These are phyloP conservation scores for Andricus curvator DNA, from an alignment of 2,888 invertebrate species.

Conservation along the genomic window DNA sequence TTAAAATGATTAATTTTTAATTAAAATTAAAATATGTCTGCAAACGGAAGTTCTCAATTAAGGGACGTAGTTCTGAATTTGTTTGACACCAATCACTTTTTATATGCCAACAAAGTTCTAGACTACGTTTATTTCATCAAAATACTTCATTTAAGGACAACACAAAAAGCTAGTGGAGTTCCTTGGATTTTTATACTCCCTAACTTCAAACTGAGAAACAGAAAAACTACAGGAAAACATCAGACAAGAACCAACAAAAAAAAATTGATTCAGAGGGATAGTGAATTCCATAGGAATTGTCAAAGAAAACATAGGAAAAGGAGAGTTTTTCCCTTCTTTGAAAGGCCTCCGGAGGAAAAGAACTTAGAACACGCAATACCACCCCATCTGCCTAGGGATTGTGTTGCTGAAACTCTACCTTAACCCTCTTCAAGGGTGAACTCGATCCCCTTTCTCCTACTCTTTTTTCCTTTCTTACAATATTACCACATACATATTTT, in stretches of 20 bases:
- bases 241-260: too few species aligned
- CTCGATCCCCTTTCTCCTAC: not conserved
- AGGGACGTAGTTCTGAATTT: not conserved
- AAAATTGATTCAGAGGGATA: too few species aligned
- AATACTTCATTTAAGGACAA: not conserved
- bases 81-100: not conserved
- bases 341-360: slow-evolving; percentile 13
- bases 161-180: not conserved
- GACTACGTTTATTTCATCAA: not conserved
- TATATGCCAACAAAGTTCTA: not conserved
- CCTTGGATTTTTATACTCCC: not conserved
- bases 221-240: too few species aligned
- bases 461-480: not conserved
- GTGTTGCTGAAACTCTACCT: slow-evolving; percentile 60
- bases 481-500: not conserved
- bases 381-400: slow-evolving; percentile 52
- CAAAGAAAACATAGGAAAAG: slow-evolving; percentile 12
- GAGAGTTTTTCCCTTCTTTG: slow-evolving; percentile 38
- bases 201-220: not conserved
- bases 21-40: not conserved
- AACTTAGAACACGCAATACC: slow-evolving; percentile 44
- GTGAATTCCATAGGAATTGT: not conserved
- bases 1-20: not conserved
- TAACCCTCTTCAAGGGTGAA: slow-evolving; percentile 46
- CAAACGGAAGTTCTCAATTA: not conserved